A percentile compares a stretch with the other conserved stretches of the same genome.
phyloP scores from a whole-genome alignment of 2,113 vertebrate species.

The Suncus etruscus region DNA sequence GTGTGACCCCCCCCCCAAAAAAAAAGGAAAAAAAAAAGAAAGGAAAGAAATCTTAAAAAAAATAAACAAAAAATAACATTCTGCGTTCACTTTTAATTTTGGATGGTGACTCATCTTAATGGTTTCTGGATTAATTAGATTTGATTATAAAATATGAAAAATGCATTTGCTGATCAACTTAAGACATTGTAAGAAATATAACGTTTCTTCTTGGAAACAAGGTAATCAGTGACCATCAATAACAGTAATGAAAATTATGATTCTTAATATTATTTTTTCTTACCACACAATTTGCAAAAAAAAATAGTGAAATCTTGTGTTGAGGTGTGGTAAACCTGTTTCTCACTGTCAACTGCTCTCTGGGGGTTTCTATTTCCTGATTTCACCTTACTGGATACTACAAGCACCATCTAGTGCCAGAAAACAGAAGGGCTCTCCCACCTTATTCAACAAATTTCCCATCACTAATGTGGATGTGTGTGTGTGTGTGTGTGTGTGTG shows the following conservation, averaged over 20 bases:
- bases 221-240: too few species aligned
- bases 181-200: slow-evolving; percentile 42
- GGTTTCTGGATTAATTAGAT: too few species aligned
- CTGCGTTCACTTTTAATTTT: too few species aligned
- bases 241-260: too few species aligned
- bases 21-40: too few species aligned
- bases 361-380: background rate
- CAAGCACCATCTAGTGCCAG: slow-evolving; percentile 75
- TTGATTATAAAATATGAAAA: too few species aligned
- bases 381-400: slow-evolving; percentile 20
- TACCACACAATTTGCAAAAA: background rate
- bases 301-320: slow-evolving; percentile 15
- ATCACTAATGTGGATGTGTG: background rate
- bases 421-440: slow-evolving; percentile 51
- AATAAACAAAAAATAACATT: too few species aligned
- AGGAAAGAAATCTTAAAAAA: too few species aligned
- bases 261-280: slow-evolving; percentile 19
- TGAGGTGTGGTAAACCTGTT: background rate
- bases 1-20: too few species aligned
- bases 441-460: background rate
- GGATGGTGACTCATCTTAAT: too few species aligned
- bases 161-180: slow-evolving; percentile 65
- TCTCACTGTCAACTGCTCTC: background rate
- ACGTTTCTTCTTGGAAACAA: slow-evolving; percentile 12
- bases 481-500: too few species aligned